Evolutionary conservation across 2,113 vertebrate species (phyloP), one percentile per base, ranked within the genome.

Genomic region (Beaufortia kweichowensis): DNA sequence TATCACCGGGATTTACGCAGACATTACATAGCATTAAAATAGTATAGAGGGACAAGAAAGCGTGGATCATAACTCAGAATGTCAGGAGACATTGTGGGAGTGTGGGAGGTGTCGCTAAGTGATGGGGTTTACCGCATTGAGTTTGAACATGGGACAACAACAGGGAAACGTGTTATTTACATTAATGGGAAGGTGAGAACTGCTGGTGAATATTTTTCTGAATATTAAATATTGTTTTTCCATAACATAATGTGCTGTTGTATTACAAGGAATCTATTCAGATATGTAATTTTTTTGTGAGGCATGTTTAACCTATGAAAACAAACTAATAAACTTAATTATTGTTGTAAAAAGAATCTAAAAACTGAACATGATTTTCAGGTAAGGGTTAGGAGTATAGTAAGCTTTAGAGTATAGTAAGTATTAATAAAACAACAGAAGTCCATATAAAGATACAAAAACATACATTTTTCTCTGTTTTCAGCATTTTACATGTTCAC

Each of bases 71-170:
- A 65, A 35, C 86, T 88, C 81, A 95, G 92, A 87, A 94, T 97
- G 93, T 81, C 92, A 0, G 84, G 83, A 75, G 95, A 98, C 78
- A 79, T 96, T 53, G 96, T 95, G 78, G 97, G 93, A 0, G 82
- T 91, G 65, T 98, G 97, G 97, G 95, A 97, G 53, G 93, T 98
- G 82, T 93, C 92, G 24, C 89, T 98, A 67, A 98, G 95, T 82
- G 97, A 98, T 19, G 93, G 95, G 21, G 81, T 97, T 63, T 92
- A 96, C 88, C 94, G 91, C 88, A 94, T 98, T 57, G 94, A 98
- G 85, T 98, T 98, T 85, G 94, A 96, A 83, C 97, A 98, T 10
- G 95, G 97, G 29, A 98, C 96, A 46, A 95, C 96, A 21, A 95
- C 96, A 9, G 97, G 96, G 78, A 98, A 95, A 81, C 90, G 96